phyloP scores from a whole-genome alignment of 2,888 invertebrate species.

The Litoditis marina region DNA sequence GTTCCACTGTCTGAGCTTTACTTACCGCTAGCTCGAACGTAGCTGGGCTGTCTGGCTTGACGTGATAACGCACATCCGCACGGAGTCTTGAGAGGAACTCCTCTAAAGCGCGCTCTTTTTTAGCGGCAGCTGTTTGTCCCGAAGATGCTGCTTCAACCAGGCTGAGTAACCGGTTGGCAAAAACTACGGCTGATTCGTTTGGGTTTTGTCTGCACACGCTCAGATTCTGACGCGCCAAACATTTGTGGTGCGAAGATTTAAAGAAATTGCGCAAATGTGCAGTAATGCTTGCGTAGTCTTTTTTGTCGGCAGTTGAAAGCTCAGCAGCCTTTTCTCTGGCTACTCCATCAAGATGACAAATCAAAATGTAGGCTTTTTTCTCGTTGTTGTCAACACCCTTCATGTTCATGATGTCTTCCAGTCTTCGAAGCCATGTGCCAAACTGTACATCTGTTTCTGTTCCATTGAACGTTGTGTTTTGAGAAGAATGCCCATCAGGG shows the following conservation, averaged over 20 bases:
- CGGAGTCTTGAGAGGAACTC: background rate
- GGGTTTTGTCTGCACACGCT: background rate
- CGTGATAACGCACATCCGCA: background rate
- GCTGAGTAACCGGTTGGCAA: background rate
- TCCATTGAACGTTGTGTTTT: too few relatives aligned
- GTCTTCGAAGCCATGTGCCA: background rate
- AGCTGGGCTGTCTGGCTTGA: background rate
- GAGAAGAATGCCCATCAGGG: too few relatives aligned
- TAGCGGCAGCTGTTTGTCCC: background rate
- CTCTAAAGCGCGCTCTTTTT: constrained; percentile 2
- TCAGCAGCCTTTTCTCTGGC: constrained; percentile 2
- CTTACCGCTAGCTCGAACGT: background rate
- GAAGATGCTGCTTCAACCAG: background rate
- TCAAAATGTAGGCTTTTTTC: background rate
- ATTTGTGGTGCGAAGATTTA: background rate
- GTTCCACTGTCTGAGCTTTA: background rate
- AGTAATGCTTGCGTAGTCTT: background rate
- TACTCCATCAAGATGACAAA: constrained; percentile 1
- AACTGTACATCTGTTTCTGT: background rate
- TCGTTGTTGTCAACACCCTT: background rate
- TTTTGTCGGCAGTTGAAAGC: background rate
- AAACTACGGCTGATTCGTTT: background rate
- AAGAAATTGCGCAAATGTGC: background rate
- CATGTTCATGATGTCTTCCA: background rate
- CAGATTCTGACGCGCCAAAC: background rate